A percentile compares a stretch with the other conserved stretches of the same genome.
Evolutionary conservation across 2,888 invertebrate species (phyloP).

Genomic region (Trilocha varians): DNA sequence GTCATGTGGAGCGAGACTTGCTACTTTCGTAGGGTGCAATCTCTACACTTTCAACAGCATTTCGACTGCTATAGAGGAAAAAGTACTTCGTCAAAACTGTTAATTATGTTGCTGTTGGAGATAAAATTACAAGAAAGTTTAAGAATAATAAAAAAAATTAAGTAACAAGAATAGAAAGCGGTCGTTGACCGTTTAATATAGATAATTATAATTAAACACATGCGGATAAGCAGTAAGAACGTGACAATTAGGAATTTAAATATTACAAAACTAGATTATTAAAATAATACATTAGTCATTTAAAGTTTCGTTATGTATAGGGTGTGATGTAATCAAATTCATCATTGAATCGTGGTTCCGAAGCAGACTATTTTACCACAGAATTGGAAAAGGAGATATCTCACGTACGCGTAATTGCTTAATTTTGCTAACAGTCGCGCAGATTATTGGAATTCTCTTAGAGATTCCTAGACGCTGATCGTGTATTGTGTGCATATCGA

Average conservation of each 20-base stretch:
- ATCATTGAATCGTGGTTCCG: neutral
- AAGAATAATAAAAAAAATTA: neutral
- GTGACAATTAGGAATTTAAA: neutral
- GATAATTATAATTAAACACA: too few species aligned
- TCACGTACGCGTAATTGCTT: neutral
- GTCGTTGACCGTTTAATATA: neutral
- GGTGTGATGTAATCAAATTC: neutral
- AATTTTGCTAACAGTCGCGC: neutral
- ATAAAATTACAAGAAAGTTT: neutral
- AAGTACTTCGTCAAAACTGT: neutral
- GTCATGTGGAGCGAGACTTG: constrained; percentile 65
- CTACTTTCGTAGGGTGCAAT: constrained; percentile 58
- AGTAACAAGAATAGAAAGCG: neutral
- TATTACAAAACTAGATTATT: neutral
- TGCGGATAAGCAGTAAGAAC: neutral
- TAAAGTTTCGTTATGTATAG: neutral
- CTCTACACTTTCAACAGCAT: constrained; percentile 40
- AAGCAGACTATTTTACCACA: neutral
- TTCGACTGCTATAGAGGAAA: neutral
- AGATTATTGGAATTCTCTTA: neutral
- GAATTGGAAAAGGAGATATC: neutral
- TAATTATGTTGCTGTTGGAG: neutral
- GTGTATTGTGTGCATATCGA: constrained; percentile 3
- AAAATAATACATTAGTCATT: neutral
- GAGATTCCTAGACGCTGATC: neutral